Conservation (phyloP, 1,140 invertebrate species). For the Uloborus diversus region DNA sequence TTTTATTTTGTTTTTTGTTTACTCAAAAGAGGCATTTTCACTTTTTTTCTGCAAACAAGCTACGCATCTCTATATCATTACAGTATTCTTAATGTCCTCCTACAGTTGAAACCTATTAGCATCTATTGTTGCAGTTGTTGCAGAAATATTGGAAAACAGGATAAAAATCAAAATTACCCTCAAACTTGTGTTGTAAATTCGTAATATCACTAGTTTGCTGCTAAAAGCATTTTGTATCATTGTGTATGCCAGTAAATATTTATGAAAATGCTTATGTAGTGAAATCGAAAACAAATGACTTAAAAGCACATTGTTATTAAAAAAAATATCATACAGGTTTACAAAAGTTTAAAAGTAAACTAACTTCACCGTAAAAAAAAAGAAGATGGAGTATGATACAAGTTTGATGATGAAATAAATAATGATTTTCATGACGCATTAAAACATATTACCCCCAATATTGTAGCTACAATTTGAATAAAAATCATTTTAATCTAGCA, state of each 20-base stretch:
- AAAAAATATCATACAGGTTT: background rate
- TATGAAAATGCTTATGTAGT: background rate
- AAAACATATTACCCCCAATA: too few relatives aligned
- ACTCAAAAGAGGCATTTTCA: slow-evolving; percentile 25
- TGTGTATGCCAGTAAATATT: slow-evolving; percentile 47
- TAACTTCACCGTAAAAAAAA: background rate
- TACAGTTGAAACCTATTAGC: slow-evolving; percentile 48
- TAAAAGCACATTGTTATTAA: background rate
- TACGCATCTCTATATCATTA: slow-evolving; percentile 46
- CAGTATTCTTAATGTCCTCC: slow-evolving; percentile 12
- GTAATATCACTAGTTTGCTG: slow-evolving; percentile 41
- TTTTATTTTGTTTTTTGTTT: background rate
- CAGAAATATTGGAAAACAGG: background rate
- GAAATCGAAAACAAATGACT: background rate
- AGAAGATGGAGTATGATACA: too few relatives aligned
- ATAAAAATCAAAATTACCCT: slow-evolving; percentile 17
- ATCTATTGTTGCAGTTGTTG: slow-evolving; percentile 47
- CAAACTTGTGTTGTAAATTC: slow-evolving; percentile 4
- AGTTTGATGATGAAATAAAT: too few relatives aligned
- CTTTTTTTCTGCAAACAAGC: slow-evolving; percentile 31
- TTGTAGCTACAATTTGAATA: too few relatives aligned
- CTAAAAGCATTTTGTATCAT: slow-evolving; percentile 56
- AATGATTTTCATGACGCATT: too few relatives aligned
- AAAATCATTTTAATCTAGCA: too few relatives aligned
- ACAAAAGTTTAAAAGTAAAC: background rate